These are phyloP conservation scores for Linepithema humile DNA, from an alignment of 1,140 invertebrate genomes.

Conservation along the genomic window DNA sequence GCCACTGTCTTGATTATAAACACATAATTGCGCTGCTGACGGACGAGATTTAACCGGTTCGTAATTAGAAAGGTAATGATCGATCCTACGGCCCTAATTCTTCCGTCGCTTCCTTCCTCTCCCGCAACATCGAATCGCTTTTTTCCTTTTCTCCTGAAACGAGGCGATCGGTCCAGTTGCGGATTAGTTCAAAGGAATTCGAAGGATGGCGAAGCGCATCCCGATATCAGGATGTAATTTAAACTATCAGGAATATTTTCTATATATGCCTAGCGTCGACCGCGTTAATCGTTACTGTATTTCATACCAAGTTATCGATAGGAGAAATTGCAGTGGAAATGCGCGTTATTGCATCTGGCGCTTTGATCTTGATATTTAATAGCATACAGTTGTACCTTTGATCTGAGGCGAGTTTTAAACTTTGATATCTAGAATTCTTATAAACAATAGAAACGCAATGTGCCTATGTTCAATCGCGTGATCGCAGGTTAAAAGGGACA, in stretches of 20 bases:
- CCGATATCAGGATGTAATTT: neutral
- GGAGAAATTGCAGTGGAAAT: neutral
- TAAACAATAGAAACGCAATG: no score
- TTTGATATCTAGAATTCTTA: no score
- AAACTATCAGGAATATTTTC: neutral
- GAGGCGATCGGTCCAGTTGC: neutral
- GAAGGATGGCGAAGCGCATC: neutral
- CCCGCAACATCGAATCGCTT: neutral
- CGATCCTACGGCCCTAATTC: slow-evolving; percentile 35
- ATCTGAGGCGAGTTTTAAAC: neutral
- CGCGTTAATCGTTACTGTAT: neutral
- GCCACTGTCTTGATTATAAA: slow-evolving; percentile 11
- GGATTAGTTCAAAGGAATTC: neutral
- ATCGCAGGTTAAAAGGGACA: neutral
- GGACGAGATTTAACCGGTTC: slow-evolving; percentile 44
- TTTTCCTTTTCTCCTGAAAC: neutral
- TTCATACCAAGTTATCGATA: slow-evolving; percentile 19
- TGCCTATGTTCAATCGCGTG: neutral
- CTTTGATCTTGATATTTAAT: neutral
- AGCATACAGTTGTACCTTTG: neutral
- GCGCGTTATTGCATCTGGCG: neutral
- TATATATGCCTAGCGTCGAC: neutral
- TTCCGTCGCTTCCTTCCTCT: slow-evolving; percentile 59
- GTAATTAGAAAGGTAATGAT: slow-evolving; percentile 65
- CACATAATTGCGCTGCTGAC: slow-evolving; percentile 61